Conservation (phyloP, 2,797 vertebrate genomes). For the Argya squamiceps region DNA sequence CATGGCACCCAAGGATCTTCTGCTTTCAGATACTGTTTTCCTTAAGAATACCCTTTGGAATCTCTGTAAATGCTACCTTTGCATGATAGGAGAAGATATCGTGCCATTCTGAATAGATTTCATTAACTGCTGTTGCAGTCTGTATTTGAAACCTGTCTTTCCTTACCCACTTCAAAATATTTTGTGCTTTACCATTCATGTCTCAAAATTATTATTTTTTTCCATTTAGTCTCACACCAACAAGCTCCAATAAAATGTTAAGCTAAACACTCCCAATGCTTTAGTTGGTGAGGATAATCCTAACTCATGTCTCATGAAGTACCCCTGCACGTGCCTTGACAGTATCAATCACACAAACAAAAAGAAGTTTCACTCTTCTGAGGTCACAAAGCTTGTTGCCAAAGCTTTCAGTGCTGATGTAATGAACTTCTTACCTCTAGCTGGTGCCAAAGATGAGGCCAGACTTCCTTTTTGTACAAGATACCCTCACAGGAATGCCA, state of each 20-base stretch:
- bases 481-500: not conserved
- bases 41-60: not conserved
- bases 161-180: not conserved
- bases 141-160: not conserved
- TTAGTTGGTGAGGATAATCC: not conserved
- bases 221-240: not conserved
- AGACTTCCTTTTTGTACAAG: not conserved
- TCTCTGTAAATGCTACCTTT: not conserved
- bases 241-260: not conserved
- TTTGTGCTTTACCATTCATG: not conserved
- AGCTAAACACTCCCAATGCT: rapidly evolving
- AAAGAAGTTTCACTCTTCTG: not conserved
- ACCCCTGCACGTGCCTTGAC: not conserved
- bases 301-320: not conserved
- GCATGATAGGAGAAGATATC: rapidly evolving
- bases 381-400: not conserved
- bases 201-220: not conserved
- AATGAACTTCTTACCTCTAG: not conserved
- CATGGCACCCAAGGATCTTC: not conserved
- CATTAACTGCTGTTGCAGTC: not conserved
- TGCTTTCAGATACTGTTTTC: not conserved
- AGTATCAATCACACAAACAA: not conserved
- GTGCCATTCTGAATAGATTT: not conserved
- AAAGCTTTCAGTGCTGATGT: not conserved
- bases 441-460: not conserved